Percentiles rank a stretch among this genome's conserved stretches.
These are phyloP conservation scores for Morphnarchus princeps DNA, from an alignment of 2,113 vertebrate genomes.

Conservation along the genomic window DNA sequence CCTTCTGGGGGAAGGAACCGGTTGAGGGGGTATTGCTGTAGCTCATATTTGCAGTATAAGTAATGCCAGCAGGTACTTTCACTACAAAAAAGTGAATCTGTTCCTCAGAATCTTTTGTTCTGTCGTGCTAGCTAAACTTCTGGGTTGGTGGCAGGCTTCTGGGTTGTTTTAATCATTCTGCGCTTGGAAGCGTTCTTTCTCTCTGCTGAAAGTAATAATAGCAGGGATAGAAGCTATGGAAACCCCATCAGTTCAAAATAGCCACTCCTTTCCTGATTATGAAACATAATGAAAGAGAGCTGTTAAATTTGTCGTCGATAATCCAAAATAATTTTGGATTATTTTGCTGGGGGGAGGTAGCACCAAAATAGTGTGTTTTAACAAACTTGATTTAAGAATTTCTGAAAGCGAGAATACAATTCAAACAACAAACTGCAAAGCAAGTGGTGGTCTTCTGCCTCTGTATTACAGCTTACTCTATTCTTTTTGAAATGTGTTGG, in stretches of 20 bases:
- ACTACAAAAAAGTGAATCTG: background rate
- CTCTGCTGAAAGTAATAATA: background rate
- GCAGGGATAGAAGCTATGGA: fast-evolving
- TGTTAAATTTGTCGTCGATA: background rate
- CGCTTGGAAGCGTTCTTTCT: background rate
- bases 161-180: background rate
- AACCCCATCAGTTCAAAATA: background rate
- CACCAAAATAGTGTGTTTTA: background rate
- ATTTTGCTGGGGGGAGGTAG: background rate
- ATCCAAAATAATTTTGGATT: background rate
- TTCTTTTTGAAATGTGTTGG: background rate
- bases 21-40: background rate
- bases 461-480: background rate
- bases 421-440: background rate
- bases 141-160: background rate
- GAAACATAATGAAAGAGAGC: background rate
- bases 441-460: background rate
- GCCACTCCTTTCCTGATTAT: background rate
- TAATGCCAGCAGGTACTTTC: background rate
- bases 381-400: conserved; percentile 46
- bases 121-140: background rate
- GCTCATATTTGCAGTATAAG: background rate
- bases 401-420: background rate
- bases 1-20: background rate
- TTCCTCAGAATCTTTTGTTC: background rate